Base-by-base conservation (phyloP, 1,140 invertebrate species). In the Macrobrachium rosenbergii region DNA sequence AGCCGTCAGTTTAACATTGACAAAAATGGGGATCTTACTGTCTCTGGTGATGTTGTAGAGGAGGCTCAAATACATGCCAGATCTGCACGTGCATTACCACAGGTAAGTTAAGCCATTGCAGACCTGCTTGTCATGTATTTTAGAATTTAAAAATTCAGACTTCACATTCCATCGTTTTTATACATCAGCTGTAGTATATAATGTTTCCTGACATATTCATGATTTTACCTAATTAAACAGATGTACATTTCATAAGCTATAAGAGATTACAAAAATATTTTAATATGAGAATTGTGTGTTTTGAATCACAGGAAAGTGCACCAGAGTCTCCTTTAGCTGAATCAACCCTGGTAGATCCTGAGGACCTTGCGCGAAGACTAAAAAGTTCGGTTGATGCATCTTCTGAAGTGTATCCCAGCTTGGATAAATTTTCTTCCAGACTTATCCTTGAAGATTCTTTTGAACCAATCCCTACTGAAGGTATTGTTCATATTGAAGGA, bases 381-480 rank as follows among this genome's bases (percentile, higher is more conserved):
- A 11, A 60, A 58, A 73, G 28, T 45, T 60, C 75, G 19, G 37
- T 77, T 59, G 52, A 58, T 17, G 52, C 67, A 6, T 21, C 80
- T 52, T 28, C 28, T 14, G 43, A 58, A 10, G 37, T 69, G 21
- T 82, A 72, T 69, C 45, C 81, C 3, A 72, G 67, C 45, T 21
- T 77, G 8, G 75, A 77, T 45, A 58, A 82, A 21, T 82, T 59
- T 43, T 79, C 78, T 0, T 79, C 85, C 6, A 63, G 85, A 16
- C 85, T 87, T 19, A 87, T 79, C 79, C 85, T 87, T 16, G 85
- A 87, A 52, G 85, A 87, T 79, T 81, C 85, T 17, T 87, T 87
- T 58, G 85, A 87, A 21, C 78, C 85, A 28, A 79, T 87, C 59
- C 85, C 85, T 43, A 87, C 85, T 21, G 78, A 87, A 87, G 85